Evolutionary conservation across 2,888 invertebrate genomes (phyloP).

Genomic region (Polyploca ridens): DNA sequence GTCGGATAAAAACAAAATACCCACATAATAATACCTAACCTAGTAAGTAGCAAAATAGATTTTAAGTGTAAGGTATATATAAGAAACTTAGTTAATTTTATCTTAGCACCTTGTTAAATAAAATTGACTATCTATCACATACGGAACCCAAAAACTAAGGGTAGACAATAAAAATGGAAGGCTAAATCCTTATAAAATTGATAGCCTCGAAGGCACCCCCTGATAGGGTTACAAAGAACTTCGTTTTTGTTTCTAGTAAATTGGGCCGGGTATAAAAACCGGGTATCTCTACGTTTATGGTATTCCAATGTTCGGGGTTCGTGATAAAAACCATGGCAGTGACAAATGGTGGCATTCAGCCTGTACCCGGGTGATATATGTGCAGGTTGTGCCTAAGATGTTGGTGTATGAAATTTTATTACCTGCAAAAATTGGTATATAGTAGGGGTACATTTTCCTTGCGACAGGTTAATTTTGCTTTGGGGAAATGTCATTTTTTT

Average conservation of each 20-base stretch:
- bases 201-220: conserved; percentile 30
- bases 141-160: conserved; percentile 31
- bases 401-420: not conserved
- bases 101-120: too few relatives aligned
- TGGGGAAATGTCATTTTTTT: too few relatives aligned
- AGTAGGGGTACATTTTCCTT: not conserved
- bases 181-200: conserved; percentile 45
- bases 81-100: too few relatives aligned
- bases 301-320: conserved; percentile 38
- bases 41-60: too few relatives aligned
- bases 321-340: conserved; percentile 43
- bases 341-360: conserved; percentile 35
- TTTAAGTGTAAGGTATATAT: too few relatives aligned
- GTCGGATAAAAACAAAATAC: too few relatives aligned
- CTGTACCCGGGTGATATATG: not conserved
- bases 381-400: too few relatives aligned
- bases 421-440: not conserved
- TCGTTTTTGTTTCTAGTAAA: conserved; percentile 44
- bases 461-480: not conserved
- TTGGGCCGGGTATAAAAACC: conserved; percentile 44
- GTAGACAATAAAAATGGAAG: conserved; percentile 44
- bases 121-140: not conserved
- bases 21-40: too few relatives aligned
- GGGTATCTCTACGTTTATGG: conserved; percentile 42
- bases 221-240: conserved; percentile 20